Evolutionary conservation across 1,140 invertebrate species (phyloP).

Genomic region (Helicorthomorpha holstii): DNA sequence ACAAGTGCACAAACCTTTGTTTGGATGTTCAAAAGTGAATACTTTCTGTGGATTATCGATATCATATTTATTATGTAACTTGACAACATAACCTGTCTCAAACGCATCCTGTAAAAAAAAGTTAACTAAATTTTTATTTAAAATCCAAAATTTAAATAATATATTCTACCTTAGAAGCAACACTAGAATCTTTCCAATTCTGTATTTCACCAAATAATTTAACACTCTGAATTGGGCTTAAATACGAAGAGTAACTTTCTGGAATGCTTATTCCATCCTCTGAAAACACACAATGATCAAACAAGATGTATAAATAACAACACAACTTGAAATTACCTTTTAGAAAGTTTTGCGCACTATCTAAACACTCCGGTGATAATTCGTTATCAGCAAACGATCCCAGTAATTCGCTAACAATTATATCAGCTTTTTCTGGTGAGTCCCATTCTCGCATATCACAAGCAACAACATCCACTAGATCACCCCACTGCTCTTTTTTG

Average conservation of each 20-base stretch:
- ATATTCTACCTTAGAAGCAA: slow-evolving; percentile 28
- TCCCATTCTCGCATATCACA: slow-evolving; percentile 81
- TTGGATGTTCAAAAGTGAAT: slow-evolving; percentile 82
- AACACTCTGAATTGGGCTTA: slow-evolving; percentile 65
- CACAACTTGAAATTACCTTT: slow-evolving; percentile 39
- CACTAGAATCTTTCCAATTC: slow-evolving; percentile 37
- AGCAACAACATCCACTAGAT: slow-evolving; percentile 53
- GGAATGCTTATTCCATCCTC: slow-evolving; percentile 86
- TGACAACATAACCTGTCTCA: slow-evolving; percentile 83
- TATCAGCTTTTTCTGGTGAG: slow-evolving; percentile 70
- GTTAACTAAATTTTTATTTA: not conserved
- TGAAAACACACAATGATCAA: slow-evolving; percentile 16
- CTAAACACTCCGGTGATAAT: slow-evolving; percentile 93
- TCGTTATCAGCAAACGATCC: slow-evolving; percentile 99
- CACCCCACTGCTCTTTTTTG: slow-evolving; percentile 62
- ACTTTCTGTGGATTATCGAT: slow-evolving; percentile 58
- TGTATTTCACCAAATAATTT: slow-evolving; percentile 56
- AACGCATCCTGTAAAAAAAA: slow-evolving; percentile 33
- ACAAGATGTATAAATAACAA: slow-evolving; percentile 2
- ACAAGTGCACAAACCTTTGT: slow-evolving; percentile 28
- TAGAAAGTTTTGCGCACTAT: slow-evolving; percentile 77
- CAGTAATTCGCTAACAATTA: slow-evolving; percentile 88
- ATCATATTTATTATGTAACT: slow-evolving; percentile 74
- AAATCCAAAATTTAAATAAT: not conserved
- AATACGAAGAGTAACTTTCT: slow-evolving; percentile 70